Base-by-base conservation (phyloP, 2,888 invertebrate species). In the Yponomeuta malinellus region DNA sequence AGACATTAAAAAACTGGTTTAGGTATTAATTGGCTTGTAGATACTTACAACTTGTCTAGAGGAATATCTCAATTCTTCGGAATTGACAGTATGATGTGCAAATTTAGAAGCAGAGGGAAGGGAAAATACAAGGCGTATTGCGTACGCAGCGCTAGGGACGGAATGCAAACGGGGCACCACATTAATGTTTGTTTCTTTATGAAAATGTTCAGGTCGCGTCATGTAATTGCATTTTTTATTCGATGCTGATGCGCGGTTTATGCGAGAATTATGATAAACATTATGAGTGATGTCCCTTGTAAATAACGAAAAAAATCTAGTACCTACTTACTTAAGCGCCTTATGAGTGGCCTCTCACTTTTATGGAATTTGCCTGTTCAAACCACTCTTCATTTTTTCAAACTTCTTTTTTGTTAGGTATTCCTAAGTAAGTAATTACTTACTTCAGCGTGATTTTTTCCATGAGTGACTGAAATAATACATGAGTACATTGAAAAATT, bases 141-240 rank as follows among this genome's bases (percentile, higher is more conserved):
- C 23, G 23, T 23, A 23, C 23, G 52, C 15, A 59, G 52, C 5
- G 3, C 52, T 1, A 59, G 15, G 52, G 52, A 15, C 52, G 15
- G 15, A 12, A 59, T 59, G 15, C 8, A 12, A 59, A 59, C 52
- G 52, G 52, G 15, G 5, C 43, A 15, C 52, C 52, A 67, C 67
- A 67, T 67, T 67, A 67, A 67, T 67, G 43, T 68, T 68, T 48
- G 68, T 68, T 48, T 68, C 68, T 68, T 48, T 68, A 68, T 68
- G 68, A 52, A 68, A 68, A 68, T 68, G 52, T 52, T 23, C 10
- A 33, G 65, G 33, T 65, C 52, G 52, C 52, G 52, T 15, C 52
- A 5, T 59, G 52, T 59, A 59, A 59, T 59, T 59, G 52, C 52
- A 59, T 59, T 59, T 59, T 59, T 59, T 59, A 59, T 59, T 59